Percentiles rank a stretch among this genome's conserved stretches.
Conservation (phyloP, 2,113 vertebrate genomes). For the Rhipidura dahli region DNA sequence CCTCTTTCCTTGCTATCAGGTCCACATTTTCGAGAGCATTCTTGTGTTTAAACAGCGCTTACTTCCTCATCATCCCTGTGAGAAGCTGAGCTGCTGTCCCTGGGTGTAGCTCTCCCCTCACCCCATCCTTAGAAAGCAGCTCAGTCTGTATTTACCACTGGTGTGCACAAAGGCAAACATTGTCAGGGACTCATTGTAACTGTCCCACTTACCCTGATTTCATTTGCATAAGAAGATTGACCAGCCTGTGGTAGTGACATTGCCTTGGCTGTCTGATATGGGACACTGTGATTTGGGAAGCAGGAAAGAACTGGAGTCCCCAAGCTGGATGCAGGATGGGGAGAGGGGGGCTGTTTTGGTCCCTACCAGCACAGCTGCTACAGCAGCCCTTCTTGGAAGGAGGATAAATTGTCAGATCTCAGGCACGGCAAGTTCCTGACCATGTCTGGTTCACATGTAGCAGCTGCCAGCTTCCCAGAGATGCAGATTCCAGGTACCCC, state of each 20-base stretch:
- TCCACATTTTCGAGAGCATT: not conserved
- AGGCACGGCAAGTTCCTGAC: not conserved
- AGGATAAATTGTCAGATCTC: not conserved
- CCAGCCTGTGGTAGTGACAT: not conserved
- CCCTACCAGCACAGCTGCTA: not conserved
- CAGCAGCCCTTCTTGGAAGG: not conserved
- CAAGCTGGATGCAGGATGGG: not conserved
- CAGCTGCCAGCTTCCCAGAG: not conserved
- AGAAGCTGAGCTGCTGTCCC: not conserved
- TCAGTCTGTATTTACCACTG: not conserved
- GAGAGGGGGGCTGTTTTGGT: not conserved
- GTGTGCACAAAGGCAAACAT: constrained; percentile 3
- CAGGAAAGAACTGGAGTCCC: not conserved
- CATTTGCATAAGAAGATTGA: constrained; percentile 30
- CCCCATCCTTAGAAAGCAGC: not conserved
- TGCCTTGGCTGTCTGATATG: not conserved
- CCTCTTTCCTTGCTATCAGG: not conserved
- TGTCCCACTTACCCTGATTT: not conserved
- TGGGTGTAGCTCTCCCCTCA: not conserved
- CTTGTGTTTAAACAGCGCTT: not conserved
- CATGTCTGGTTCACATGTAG: not conserved
- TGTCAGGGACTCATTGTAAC: not conserved
- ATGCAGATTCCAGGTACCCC: not conserved
- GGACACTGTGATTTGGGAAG: not conserved
- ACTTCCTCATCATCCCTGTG: not conserved